phyloP scores from a whole-genome alignment of 2,797 vertebrate species.

The Micrastur ruficollis region DNA sequence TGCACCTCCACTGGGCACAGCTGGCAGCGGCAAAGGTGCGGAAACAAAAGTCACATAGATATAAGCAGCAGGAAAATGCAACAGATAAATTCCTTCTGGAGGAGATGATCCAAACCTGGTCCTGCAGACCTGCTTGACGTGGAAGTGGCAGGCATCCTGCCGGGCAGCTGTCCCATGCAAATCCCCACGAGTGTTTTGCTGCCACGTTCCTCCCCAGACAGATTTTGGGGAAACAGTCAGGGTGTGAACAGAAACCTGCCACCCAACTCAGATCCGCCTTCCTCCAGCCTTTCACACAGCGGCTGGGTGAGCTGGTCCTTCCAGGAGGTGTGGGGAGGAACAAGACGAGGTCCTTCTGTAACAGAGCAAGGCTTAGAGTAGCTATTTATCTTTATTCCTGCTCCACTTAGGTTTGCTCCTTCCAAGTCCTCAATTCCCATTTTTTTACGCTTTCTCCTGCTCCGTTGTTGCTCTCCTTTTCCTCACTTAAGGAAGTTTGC shows the following conservation, averaged over 20 bases:
- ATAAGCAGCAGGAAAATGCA: background rate
- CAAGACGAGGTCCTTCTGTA: background rate
- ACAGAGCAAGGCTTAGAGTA: background rate
- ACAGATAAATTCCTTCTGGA: background rate
- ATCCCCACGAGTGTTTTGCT: background rate
- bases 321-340: background rate
- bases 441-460: background rate
- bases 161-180: background rate
- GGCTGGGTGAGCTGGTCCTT: background rate
- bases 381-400: background rate
- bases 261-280: background rate
- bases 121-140: background rate
- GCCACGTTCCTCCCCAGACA: background rate
- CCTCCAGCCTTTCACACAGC: background rate
- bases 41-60: background rate
- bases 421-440: background rate
- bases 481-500: background rate
- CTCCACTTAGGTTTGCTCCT: background rate
- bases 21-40: background rate
- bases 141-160: background rate
- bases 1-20: background rate
- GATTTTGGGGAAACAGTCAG: background rate
- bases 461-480: background rate
- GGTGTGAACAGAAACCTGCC: background rate
- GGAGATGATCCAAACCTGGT: background rate